Percentiles rank a stretch among this genome's conserved stretches.
These are phyloP conservation scores for Thaumatotibia leucotreta DNA, from an alignment of 1,140 invertebrate genomes.

Conservation along the genomic window DNA sequence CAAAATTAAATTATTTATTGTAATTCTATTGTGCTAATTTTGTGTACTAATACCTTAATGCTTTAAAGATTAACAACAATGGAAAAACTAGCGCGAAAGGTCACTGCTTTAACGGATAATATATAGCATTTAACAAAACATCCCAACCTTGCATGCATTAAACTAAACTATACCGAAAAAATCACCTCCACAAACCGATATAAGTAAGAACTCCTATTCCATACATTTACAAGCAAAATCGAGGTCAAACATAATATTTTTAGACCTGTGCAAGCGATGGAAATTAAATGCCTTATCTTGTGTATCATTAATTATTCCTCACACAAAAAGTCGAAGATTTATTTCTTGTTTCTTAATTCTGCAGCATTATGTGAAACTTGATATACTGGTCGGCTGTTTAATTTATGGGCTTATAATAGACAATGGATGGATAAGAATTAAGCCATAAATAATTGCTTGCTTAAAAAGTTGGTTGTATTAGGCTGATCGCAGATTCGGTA, in stretches of 20 bases:
- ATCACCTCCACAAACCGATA: not conserved
- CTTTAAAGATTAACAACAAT: slow-evolving; percentile 1
- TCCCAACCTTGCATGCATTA: not conserved
- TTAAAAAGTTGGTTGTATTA: no score
- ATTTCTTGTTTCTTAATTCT: not conserved
- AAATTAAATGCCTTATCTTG: not conserved
- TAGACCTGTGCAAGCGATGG: not conserved
- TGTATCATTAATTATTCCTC: not conserved
- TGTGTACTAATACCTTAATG: not conserved
- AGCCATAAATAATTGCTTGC: not conserved
- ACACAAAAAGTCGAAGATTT: slow-evolving; percentile 1
- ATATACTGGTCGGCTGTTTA: not conserved
- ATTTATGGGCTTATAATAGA: not conserved
- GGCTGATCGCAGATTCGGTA: no score
- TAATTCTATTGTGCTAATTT: not conserved
- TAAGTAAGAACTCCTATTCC: not conserved
- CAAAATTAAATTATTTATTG: not conserved
- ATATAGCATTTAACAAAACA: not conserved
- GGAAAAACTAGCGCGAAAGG: not conserved
- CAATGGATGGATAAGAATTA: not conserved
- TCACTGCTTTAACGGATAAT: not conserved
- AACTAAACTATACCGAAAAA: not conserved
- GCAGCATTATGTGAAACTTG: not conserved
- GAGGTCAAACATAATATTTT: not conserved
- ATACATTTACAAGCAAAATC: not conserved